phyloP scores from a whole-genome alignment of 2,797 vertebrate species.

The Thalassophryne amazonica region DNA sequence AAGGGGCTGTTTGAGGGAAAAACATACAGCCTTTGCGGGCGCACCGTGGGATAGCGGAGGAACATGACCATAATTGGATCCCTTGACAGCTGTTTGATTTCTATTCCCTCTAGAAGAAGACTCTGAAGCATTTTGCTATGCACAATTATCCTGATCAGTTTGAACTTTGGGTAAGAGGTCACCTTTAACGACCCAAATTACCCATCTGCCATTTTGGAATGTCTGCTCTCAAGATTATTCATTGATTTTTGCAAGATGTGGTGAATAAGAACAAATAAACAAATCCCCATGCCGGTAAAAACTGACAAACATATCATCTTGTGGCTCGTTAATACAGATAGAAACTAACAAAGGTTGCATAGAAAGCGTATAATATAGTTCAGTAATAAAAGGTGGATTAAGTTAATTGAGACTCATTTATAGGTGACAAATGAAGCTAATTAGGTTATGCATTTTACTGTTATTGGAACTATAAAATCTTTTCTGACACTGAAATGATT shows the following conservation, averaged over 20 bases:
- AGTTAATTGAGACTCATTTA: no score
- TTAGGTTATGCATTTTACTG: no score
- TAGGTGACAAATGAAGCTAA: no score
- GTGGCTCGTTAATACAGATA: no score
- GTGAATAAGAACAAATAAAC: no score
- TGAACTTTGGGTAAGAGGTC: conserved; percentile 26
- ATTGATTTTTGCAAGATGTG: conserved; percentile 5
- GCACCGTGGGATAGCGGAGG: conserved; percentile 14
- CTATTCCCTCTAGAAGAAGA: conserved; percentile 23
- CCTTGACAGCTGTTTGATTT: conserved; percentile 59
- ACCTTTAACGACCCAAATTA: conserved; percentile 38
- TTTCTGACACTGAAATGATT: no score
- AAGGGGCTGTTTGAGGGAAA: conserved; percentile 21
- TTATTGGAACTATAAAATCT: no score
- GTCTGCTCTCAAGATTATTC: conserved; percentile 6
- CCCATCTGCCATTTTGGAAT: conserved; percentile 1
- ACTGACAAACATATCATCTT: no score
- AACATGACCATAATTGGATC: conserved; percentile 66
- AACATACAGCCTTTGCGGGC: conserved; percentile 18
- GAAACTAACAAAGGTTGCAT: no score
- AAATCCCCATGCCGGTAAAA: no score
- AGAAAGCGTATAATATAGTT: no score
- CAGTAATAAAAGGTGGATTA: no score
- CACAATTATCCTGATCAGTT: conserved; percentile 20
- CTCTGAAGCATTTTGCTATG: conserved; percentile 33